Conservation (phyloP, 2,113 vertebrate species). For the Burhinus oedicnemus region DNA sequence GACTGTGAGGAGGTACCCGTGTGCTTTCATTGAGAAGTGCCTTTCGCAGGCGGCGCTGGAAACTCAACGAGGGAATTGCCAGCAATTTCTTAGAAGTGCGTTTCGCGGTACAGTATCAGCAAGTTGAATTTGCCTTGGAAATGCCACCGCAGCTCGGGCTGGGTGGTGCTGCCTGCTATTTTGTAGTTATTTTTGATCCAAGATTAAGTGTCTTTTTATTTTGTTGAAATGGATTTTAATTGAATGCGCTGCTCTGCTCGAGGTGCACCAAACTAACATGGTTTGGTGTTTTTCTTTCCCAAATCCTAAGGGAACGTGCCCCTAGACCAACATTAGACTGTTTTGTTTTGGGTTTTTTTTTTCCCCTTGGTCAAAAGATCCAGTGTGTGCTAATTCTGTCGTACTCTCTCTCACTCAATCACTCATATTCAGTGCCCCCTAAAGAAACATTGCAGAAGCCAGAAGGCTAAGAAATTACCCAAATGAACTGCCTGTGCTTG, state of each 20-base stretch:
- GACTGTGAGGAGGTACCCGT: neutral
- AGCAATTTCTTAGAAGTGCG: conserved; percentile 25
- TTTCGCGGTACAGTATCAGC: conserved; percentile 28
- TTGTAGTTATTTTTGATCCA: conserved; percentile 13
- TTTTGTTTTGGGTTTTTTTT: conserved; percentile 19
- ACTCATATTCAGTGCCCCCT: conserved; percentile 68
- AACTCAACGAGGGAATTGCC: conserved; percentile 12
- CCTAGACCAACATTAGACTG: conserved; percentile 63
- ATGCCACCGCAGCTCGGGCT: neutral
- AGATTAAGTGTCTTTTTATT: conserved; percentile 59
- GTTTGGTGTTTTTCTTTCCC: conserved; percentile 73
- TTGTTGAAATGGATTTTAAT: conserved; percentile 56
- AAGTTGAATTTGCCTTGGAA: conserved; percentile 57
- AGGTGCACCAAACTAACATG: conserved; percentile 61
- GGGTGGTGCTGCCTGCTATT: conserved; percentile 29
- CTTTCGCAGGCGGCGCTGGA: neutral
- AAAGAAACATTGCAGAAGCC: conserved; percentile 71
- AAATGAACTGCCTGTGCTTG: conserved; percentile 62
- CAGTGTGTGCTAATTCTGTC: conserved; percentile 76
- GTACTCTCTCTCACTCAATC: conserved; percentile 65
- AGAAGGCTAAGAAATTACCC: conserved; percentile 65
- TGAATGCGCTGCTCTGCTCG: conserved; percentile 55
- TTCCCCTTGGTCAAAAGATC: conserved; percentile 70
- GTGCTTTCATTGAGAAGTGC: neutral
- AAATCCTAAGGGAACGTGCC: conserved; percentile 64